Conservation (phyloP, 2,113 vertebrate genomes). For the Tupaia chinensis region DNA sequence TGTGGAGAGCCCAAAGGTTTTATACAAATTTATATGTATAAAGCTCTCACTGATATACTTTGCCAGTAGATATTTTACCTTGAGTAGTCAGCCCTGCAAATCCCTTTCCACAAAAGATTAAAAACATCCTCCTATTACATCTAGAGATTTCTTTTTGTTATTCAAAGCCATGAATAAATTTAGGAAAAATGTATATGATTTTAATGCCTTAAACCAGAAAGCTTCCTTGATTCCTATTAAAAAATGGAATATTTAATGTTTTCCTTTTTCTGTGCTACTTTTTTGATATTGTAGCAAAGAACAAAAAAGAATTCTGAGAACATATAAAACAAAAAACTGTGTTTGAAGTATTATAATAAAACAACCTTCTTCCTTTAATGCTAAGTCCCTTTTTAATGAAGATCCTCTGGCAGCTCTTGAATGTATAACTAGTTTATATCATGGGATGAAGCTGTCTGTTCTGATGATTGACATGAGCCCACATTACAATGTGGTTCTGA, state of each 20-base stretch:
- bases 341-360: slow-evolving; percentile 93
- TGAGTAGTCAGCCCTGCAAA: slow-evolving; percentile 90
- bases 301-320: slow-evolving; percentile 91
- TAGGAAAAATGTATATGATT: slow-evolving; percentile 90
- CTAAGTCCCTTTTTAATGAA: slow-evolving; percentile 92
- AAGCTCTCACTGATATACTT: slow-evolving; percentile 90
- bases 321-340: slow-evolving; percentile 92
- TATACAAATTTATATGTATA: slow-evolving; percentile 92
- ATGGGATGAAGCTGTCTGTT: slow-evolving; percentile 99
- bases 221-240: slow-evolving; percentile 89
- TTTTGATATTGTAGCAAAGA: slow-evolving; percentile 90
- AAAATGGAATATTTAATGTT: slow-evolving; percentile 91
- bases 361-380: slow-evolving; percentile 90
- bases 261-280: slow-evolving; percentile 89
- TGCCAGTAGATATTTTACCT: slow-evolving; percentile 92
- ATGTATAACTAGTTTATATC: slow-evolving; percentile 99
- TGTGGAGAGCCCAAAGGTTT: slow-evolving; percentile 89
- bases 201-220: slow-evolving; percentile 91
- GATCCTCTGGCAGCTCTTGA: slow-evolving; percentile 94
- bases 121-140: slow-evolving; percentile 92
- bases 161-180: slow-evolving; percentile 94
- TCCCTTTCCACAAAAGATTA: slow-evolving; percentile 92
- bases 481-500: slow-evolving; percentile 99
- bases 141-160: slow-evolving; percentile 92
- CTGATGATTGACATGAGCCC: slow-evolving; percentile 99